A percentile compares a stretch with the other conserved stretches of the same genome.
phyloP scores from a whole-genome alignment of 2,113 vertebrate species.

The Pterocles burchelli region DNA sequence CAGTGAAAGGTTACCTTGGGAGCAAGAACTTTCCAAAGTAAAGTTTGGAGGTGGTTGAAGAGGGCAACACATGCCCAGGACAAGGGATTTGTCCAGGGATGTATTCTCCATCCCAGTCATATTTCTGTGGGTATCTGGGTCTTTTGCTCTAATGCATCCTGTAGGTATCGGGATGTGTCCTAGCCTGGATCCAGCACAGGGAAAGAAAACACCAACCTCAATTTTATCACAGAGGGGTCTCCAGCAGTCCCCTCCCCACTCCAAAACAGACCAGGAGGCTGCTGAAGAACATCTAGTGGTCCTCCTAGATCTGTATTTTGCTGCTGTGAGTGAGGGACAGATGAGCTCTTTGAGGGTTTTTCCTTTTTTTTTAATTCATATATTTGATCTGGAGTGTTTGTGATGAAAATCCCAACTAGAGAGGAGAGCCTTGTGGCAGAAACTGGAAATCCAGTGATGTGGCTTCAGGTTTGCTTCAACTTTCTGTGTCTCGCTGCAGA shows the following conservation, averaged over 20 bases:
- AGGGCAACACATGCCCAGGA: background rate
- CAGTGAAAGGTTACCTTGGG: background rate
- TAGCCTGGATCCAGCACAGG: background rate
- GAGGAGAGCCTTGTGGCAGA: background rate
- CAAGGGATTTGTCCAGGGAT: background rate
- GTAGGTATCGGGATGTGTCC: background rate
- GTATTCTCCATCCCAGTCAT: background rate
- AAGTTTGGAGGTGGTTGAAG: background rate
- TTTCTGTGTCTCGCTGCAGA: background rate
- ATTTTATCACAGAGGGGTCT: background rate
- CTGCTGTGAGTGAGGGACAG: background rate
- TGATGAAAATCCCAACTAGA: background rate
- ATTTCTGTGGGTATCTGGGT: background rate
- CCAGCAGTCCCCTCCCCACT: background rate
- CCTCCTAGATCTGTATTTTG: background rate
- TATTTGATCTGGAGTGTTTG: background rate
- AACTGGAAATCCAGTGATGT: constrained; percentile 4
- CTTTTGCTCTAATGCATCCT: background rate
- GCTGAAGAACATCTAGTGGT: background rate
- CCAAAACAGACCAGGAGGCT: background rate
- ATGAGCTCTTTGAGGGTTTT: background rate
- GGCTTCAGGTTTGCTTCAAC: background rate
- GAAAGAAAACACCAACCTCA: background rate
- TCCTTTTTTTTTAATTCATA: background rate
- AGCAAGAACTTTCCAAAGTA: background rate